Evolutionary conservation across 1,140 invertebrate species (phyloP).

Genomic region (Drosophila kohkoa): DNA sequence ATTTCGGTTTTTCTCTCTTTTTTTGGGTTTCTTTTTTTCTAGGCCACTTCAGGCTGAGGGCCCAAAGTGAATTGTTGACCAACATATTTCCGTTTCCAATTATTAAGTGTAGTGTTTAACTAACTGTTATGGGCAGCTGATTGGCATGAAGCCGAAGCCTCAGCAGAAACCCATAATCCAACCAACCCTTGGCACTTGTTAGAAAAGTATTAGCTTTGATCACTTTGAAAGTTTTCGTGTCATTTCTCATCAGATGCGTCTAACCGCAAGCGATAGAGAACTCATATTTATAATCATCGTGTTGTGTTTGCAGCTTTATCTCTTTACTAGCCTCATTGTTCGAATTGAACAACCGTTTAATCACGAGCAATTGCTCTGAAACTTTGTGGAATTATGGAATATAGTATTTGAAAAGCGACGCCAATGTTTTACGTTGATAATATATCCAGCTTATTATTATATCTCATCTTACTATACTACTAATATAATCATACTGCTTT

Average conservation of each 20-base stretch:
- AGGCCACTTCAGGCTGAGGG: conserved; percentile 11
- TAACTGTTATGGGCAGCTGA: conserved; percentile 30
- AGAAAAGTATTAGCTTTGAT: conserved; percentile 4
- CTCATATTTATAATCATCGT: too few relatives aligned
- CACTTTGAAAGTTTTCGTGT: neutral
- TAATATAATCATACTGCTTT: too few relatives aligned
- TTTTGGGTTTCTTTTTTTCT: conserved; percentile 2
- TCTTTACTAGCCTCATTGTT: neutral
- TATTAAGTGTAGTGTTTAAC: conserved; percentile 39
- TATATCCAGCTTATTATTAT: too few relatives aligned
- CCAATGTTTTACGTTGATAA: too few relatives aligned
- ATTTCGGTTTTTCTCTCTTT: neutral
- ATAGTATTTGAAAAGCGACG: too few relatives aligned
- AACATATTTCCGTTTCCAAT: conserved; percentile 58
- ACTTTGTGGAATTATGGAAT: neutral
- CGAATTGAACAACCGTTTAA: neutral
- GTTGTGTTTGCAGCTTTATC: too few relatives aligned
- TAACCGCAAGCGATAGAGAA: conserved; percentile 1
- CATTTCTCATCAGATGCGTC: neutral
- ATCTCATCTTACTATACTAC: too few relatives aligned
- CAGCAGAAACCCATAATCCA: neutral
- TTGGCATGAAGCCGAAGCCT: conserved; percentile 21
- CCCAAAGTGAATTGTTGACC: conserved; percentile 43
- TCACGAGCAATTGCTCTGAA: neutral
- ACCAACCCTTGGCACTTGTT: neutral